Evolutionary conservation across 2,888 invertebrate genomes (phyloP).

Genomic region (Cyclophora albipunctata): DNA sequence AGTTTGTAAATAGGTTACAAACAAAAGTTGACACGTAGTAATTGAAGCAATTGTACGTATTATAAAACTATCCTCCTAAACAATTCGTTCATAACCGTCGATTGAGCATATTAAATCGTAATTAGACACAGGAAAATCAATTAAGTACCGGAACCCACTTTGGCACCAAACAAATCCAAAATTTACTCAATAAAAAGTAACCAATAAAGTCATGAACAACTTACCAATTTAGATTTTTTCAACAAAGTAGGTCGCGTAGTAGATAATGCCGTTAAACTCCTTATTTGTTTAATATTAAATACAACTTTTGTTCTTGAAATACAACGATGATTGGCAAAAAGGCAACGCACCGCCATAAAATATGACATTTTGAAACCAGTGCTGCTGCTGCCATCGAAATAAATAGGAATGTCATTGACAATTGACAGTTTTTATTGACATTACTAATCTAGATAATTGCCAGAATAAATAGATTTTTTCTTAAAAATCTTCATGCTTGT

Average conservation of each 20-base stretch:
- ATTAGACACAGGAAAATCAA: not conserved
- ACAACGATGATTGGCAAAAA: slow-evolving; percentile 68
- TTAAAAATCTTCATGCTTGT: too few relatives aligned
- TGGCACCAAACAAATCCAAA: not conserved
- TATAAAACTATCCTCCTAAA: too few relatives aligned
- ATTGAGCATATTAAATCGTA: not conserved
- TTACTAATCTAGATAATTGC: too few relatives aligned
- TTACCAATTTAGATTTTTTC: slow-evolving; percentile 26
- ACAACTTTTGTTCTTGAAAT: slow-evolving; percentile 47
- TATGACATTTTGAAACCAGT: slow-evolving; percentile 47
- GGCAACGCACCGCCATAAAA: slow-evolving; percentile 57
- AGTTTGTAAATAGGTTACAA: too few relatives aligned
- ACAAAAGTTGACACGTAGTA: too few relatives aligned
- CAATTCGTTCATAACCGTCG: too few relatives aligned
- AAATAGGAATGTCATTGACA: not conserved
- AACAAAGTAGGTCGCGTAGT: slow-evolving; percentile 12
- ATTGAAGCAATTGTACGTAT: too few relatives aligned
- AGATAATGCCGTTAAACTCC: slow-evolving; percentile 19
- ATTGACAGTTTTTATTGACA: too few relatives aligned
- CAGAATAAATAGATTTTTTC: too few relatives aligned
- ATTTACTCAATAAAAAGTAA: not conserved
- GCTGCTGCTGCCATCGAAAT: slow-evolving; percentile 28
- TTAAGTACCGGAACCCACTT: slow-evolving; percentile 5
- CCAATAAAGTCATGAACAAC: slow-evolving; percentile 3
- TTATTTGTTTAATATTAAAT: slow-evolving; percentile 36